These are phyloP conservation scores for Myzus persicae DNA, from an alignment of 1,140 invertebrate species.

Conservation along the genomic window DNA sequence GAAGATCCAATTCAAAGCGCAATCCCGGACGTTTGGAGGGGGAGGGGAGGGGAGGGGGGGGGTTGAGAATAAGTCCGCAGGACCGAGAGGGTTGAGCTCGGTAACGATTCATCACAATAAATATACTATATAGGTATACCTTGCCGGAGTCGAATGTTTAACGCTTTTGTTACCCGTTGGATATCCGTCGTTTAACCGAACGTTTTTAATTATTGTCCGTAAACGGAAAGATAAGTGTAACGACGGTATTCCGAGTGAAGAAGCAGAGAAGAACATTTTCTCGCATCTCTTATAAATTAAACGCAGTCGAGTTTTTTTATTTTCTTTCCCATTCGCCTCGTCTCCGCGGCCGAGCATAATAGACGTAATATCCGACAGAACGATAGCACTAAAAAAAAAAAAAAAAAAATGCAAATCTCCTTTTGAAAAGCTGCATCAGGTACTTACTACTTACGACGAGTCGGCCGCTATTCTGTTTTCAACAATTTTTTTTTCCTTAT, in stretches of 20 bases:
- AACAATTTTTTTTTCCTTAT: not conserved
- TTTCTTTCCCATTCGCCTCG: not conserved
- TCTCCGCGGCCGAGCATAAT: not conserved
- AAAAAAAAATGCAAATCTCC: conserved; percentile 14
- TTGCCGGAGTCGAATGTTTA: not conserved
- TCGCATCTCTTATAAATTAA: not conserved
- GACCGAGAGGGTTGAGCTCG: not conserved
- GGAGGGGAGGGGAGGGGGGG: rapidly evolving
- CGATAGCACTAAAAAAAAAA: not conserved
- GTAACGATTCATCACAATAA: not conserved
- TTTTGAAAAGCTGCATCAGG: too few species aligned
- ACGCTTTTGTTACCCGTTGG: not conserved
- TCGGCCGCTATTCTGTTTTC: not conserved
- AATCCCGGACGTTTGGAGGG: not conserved
- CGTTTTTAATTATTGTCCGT: not conserved
- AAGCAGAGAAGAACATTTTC: not conserved
- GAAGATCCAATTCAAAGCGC: not conserved
- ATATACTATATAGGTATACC: not conserved
- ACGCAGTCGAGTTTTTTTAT: not conserved
- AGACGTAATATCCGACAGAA: not conserved
- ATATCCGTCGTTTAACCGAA: not conserved
- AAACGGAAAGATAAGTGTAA: not conserved
- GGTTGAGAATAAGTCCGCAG: not conserved
- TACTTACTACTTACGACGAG: too few species aligned
- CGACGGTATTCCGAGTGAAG: not conserved